Evolutionary conservation across 2,888 invertebrate genomes (phyloP), one percentile per base, ranked within the genome.

Genomic region (Didymodactylos carnosus): DNA sequence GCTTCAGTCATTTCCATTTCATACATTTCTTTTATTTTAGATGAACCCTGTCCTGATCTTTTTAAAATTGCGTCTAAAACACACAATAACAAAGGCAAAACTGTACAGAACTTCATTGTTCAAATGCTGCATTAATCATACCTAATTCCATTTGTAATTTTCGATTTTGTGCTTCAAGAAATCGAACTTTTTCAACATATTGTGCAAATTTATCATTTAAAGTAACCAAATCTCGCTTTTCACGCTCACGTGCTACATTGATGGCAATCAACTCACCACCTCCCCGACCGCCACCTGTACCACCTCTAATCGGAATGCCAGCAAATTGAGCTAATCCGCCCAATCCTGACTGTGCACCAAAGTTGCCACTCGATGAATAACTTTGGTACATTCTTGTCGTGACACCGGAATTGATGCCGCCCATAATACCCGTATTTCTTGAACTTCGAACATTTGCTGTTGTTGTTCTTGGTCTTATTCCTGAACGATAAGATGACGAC

Each of bases 121-220:
- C n/a, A n/a, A 62, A n/a, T 19, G 29, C 62, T 25, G 82, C n/a
- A n/a, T n/a, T n/a, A n/a, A n/a, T n/a, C n/a, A n/a, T n/a, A n/a
- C n/a, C 81, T 73, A 83, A 76, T 76, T 83, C 83, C 14, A 78
- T 77, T 53, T 79, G 81, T 62, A 84, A 76, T 76, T 82, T 81
- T 72, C 79, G 77, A 78, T 84, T 83, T 78, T 84, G 84, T n/a
- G 82, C 83, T 77, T 84, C 83, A 73, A 84, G 78, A 76, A 83
- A 84, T 70, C 83, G 78, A 25, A 80, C 80, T 62, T 76, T 46
- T 80, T 86, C 86, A 76, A 86, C 85, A 80, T 86, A 86, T 79
- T 79, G 81, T 76, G 85, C 85, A 75, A 86, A 83, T 72, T 85
- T 79, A 78, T 85, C 85, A 79, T 86, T 86, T 76, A 86, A 71